A percentile compares a stretch with the other conserved stretches of the same genome.
Evolutionary conservation across 35 echinoderm and acorn worm genomes (phyloP).

Genomic region (Heliocidaris erythrogramma): DNA sequence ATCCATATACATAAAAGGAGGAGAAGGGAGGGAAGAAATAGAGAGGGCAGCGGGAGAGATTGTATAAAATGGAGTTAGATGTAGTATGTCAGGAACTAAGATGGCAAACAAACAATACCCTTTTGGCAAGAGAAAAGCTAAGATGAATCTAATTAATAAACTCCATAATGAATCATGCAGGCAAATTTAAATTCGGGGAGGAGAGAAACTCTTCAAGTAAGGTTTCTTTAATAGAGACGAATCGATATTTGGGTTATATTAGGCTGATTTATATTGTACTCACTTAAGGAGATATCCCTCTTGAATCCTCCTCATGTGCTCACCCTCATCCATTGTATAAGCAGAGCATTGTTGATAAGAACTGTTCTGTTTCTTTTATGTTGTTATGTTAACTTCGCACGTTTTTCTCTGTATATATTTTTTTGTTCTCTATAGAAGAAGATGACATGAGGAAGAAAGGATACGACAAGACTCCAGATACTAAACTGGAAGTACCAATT

Average conservation of each 20-base stretch:
- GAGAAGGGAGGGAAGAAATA: no score
- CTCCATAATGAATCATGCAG: no score
- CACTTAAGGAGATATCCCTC: neutral
- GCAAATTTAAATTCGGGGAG: neutral
- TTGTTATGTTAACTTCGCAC: neutral
- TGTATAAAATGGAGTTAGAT: no score
- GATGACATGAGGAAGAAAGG: conserved; percentile 97
- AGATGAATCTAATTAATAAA: no score
- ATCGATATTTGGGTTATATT: neutral
- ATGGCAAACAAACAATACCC: no score
- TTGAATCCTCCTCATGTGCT: neutral
- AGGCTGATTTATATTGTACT: neutral
- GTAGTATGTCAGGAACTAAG: no score
- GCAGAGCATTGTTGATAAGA: neutral
- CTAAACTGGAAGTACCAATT: conserved; percentile 90
- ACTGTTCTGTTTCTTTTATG: neutral
- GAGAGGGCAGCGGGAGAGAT: no score
- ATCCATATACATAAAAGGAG: no score
- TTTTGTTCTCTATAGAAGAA: conserved; percentile 62
- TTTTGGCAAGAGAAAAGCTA: no score
- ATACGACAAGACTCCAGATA: conserved; percentile 98
- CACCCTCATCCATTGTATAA: neutral
- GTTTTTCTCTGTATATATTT: neutral
- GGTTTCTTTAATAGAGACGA: neutral
- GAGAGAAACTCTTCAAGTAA: neutral